Evolutionary conservation across 2,797 vertebrate species (phyloP), one percentile per base, ranked within the genome.

Genomic region (Acestrorhynchus altus): DNA sequence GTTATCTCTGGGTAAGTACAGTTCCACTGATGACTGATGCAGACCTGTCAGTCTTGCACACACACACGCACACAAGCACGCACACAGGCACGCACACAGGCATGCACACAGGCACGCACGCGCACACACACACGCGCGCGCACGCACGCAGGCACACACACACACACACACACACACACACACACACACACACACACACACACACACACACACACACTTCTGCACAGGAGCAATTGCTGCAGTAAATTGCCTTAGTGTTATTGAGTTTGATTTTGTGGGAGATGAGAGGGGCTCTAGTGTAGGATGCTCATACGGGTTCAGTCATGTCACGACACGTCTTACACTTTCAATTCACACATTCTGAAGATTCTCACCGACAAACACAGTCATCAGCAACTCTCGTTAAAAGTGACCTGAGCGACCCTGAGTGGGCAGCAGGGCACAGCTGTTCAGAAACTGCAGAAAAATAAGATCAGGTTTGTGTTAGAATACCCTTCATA

Each of bases 281-380:
- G 47, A 31, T 67, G 46, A 61, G 46, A 42, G 16, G 31, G 42
- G 18, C 40, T 65, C 2, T 46, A 28, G 15, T 31, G n/a, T 66
- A 0, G 22, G 24, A 16, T 72, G 42, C 71, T 57, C 54, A 22
- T 40, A 26, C 68, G 68, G 35, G 51, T 49, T 24, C 28, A 57
- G n/a, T 67, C 60, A 22, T 40, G 68, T 56, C 68, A 24, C 16
- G 57, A 63, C 79, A 77, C 22, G 44, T 42, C 76, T 52, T 54
- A 52, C 54, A 35, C 51, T 69, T 63, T 72, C 61, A 77, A 67
- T 46, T 81, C 59, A 68, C 52, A 72, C 56, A 11, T 73, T 59
- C 63, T 44, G 42, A 24, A 67, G 60, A 60, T 3, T 16, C 5
- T 13, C 46, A 18, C 44, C 47, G 47, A 44, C n/a, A 9, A 76